These are phyloP conservation scores for Pharmacophagus antenor DNA, from an alignment of 2,888 invertebrate genomes.

Conservation along the genomic window DNA sequence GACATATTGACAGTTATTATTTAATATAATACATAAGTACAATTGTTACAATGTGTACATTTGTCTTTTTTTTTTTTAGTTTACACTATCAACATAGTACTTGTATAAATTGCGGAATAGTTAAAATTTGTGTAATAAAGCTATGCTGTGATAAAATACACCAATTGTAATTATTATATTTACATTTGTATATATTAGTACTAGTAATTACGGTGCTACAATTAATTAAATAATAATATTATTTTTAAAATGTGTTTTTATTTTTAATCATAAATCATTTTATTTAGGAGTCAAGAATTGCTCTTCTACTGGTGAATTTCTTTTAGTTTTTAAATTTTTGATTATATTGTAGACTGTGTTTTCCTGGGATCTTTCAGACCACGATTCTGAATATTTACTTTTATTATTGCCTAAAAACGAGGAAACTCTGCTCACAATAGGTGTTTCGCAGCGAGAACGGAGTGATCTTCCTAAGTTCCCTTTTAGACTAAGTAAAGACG, in stretches of 20 bases:
- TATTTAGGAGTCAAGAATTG: conserved; percentile 67
- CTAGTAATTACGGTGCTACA: conserved; percentile 23
- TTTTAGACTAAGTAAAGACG: conserved; percentile 79
- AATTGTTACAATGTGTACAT: not conserved
- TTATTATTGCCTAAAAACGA: conserved; percentile 48
- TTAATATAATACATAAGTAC: conserved; percentile 2
- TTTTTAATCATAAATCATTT: conserved; percentile 5
- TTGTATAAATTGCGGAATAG: conserved; percentile 5
- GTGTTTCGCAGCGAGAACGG: conserved; percentile 61
- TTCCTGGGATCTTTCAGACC: conserved; percentile 70
- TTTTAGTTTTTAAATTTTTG: conserved; percentile 56
- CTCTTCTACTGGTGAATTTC: conserved; percentile 61
- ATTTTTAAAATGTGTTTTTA: not conserved
- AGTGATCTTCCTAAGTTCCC: conserved; percentile 54
- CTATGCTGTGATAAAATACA: conserved; percentile 28
- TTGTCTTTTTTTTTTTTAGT: not conserved
- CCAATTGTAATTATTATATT: conserved; percentile 3
- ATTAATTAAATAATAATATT: conserved; percentile 19
- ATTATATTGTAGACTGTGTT: conserved; percentile 67
- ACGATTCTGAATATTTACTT: conserved; percentile 60
- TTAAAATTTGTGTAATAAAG: conserved; percentile 7
- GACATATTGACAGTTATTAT: conserved; percentile 33
- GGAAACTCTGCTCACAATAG: conserved; percentile 58
- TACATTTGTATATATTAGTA: conserved; percentile 25
- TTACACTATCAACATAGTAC: not conserved